Percentiles rank a stretch among this genome's conserved stretches.
Evolutionary conservation across 2,113 vertebrate genomes (phyloP).

Genomic region (Notothenia coriiceps): DNA sequence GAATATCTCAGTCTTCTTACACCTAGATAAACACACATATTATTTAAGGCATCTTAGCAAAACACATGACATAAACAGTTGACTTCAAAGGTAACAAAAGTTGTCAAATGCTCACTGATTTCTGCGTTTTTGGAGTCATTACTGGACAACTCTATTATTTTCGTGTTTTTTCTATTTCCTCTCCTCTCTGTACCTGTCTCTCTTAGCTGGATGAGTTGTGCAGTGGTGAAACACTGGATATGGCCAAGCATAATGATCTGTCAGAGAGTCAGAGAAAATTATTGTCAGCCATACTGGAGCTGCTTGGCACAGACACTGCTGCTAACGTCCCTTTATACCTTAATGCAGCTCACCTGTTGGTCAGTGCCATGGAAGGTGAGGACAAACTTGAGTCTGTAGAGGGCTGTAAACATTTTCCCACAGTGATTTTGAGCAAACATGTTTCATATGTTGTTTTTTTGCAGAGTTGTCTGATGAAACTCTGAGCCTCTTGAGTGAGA

Average conservation of each 20-base stretch:
- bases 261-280: not conserved
- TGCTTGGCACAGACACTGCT: constrained; percentile 27
- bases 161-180: not conserved
- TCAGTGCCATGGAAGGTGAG: constrained; percentile 91
- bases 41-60: too few relatives aligned
- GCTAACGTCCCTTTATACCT: constrained; percentile 60
- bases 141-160: too few relatives aligned
- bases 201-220: constrained; percentile 85
- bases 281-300: constrained; percentile 63
- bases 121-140: too few relatives aligned
- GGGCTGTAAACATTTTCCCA: not conserved
- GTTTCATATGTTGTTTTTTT: constrained; percentile 14
- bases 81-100: too few relatives aligned
- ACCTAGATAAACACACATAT: too few relatives aligned
- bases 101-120: too few relatives aligned
- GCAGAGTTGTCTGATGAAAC: constrained; percentile 87
- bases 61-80: too few relatives aligned
- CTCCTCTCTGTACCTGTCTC: not conserved
- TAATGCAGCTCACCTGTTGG: constrained; percentile 83
- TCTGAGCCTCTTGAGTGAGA: constrained; percentile 78
- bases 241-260: not conserved
- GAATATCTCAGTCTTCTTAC: too few relatives aligned
- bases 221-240: constrained; percentile 53
- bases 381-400: not conserved
- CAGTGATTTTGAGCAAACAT: not conserved